phyloP scores from a whole-genome alignment of 2,113 vertebrate genomes.

The Pagrus major region DNA sequence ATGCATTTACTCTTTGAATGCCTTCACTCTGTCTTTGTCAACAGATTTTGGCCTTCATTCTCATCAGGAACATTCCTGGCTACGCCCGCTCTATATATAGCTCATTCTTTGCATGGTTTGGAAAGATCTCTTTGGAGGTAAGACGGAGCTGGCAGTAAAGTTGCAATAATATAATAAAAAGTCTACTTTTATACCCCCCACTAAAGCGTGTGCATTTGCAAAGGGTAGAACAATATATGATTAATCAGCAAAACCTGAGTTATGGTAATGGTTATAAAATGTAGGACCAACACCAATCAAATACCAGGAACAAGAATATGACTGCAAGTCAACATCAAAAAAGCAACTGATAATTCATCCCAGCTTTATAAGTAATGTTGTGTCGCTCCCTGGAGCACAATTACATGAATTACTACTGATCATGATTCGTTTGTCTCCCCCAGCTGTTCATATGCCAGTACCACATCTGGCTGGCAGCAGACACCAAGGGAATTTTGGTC shows the following conservation, averaged over 20 bases:
- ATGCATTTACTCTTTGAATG: constrained; percentile 17
- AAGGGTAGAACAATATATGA: neutral
- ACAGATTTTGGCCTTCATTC: constrained; percentile 96
- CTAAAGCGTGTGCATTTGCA: neutral
- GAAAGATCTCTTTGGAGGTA: constrained; percentile 97
- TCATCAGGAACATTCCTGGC: constrained; percentile 97
- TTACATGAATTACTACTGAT: neutral
- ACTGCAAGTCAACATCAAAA: neutral
- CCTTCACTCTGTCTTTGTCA: constrained; percentile 19
- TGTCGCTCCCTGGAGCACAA: neutral
- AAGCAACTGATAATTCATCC: neutral
- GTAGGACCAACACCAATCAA: neutral
- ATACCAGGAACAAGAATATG: neutral
- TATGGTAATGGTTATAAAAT: neutral
- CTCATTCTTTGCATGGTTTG: constrained; percentile 99
- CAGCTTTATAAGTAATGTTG: neutral
- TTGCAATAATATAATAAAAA: neutral
- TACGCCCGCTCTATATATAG: constrained; percentile 95
- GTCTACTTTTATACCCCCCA: neutral
- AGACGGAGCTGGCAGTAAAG: constrained; percentile 47
- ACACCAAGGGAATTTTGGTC: constrained; percentile 96
- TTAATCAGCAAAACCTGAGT: neutral
- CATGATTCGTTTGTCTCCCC: constrained; percentile 47
- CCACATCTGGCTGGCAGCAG: constrained; percentile 98
- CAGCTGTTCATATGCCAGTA: constrained; percentile 99